A percentile compares a stretch with the other conserved stretches of the same genome.
These are phyloP conservation scores for Pheucticus melanocephalus DNA, from an alignment of 2,113 vertebrate species.

Conservation along the genomic window DNA sequence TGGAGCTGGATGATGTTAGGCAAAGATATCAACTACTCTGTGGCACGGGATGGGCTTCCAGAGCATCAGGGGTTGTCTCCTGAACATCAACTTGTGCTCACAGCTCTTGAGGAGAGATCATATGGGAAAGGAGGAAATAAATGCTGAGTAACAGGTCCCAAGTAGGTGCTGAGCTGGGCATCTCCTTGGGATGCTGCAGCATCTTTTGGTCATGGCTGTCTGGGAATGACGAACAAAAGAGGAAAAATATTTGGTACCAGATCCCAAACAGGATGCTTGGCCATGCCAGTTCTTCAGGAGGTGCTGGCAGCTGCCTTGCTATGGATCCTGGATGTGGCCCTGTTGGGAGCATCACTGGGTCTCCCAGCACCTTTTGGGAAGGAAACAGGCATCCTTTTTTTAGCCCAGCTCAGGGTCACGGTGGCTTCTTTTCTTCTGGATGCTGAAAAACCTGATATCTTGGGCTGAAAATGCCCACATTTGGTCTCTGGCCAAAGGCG, in stretches of 20 bases:
- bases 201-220: background rate
- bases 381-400: accelerated
- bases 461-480: slow-evolving; percentile 15
- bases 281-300: background rate
- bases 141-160: background rate
- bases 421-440: background rate
- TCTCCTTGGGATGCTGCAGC: background rate
- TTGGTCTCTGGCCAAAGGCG: slow-evolving; percentile 38
- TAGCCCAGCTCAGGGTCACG: background rate
- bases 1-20: background rate
- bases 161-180: background rate
- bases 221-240: background rate
- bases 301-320: background rate
- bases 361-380: background rate
- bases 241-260: background rate
- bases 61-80: background rate
- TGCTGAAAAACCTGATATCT: background rate
- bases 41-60: accelerated
- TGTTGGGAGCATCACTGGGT: background rate
- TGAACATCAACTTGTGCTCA: background rate
- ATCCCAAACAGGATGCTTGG: background rate
- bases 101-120: background rate
- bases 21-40: background rate
- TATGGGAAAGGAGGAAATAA: background rate
- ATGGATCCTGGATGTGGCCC: background rate